Conservation (phyloP, 2,888 invertebrate genomes). For the Arge pagana region DNA sequence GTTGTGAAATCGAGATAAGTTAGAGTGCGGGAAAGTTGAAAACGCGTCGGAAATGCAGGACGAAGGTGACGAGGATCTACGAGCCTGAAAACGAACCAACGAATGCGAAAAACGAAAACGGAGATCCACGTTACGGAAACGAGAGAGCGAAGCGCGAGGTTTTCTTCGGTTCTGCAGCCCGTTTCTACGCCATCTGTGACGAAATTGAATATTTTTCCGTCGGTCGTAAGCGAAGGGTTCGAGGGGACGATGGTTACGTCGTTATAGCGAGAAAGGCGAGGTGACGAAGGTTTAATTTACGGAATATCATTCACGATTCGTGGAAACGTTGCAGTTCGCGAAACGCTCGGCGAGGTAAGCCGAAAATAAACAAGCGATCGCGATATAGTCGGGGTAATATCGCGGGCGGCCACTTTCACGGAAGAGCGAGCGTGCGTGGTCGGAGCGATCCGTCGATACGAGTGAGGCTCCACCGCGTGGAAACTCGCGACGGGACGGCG, state of each 20-base stretch:
- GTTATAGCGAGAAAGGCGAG: background rate
- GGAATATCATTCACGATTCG: too few species aligned
- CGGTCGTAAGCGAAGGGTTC: background rate
- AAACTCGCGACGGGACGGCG: too few species aligned
- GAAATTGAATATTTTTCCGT: conserved; percentile 14
- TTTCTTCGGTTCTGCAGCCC: conserved; percentile 9
- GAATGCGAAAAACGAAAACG: background rate
- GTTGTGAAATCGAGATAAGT: too few species aligned
- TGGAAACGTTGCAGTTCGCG: too few species aligned
- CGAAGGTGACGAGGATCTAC: too few species aligned
- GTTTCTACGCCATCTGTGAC: conserved; percentile 17
- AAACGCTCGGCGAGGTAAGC: too few species aligned
- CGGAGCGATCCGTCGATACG: too few species aligned
- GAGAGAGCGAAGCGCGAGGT: background rate
- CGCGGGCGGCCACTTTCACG: conserved; percentile 9
- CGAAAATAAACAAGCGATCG: too few species aligned
- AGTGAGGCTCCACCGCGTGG: background rate
- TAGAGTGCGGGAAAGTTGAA: too few species aligned
- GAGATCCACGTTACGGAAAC: background rate
- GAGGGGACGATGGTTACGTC: background rate
- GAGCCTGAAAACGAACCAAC: too few species aligned
- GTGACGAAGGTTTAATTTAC: background rate
- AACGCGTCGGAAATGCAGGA: too few species aligned
- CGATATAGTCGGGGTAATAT: background rate
- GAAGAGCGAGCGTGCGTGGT: too few species aligned